A percentile compares a stretch with the other conserved stretches of the same genome.
These are phyloP conservation scores for Nephila pilipes DNA, from an alignment of 1,140 invertebrate species.

Conservation along the genomic window DNA sequence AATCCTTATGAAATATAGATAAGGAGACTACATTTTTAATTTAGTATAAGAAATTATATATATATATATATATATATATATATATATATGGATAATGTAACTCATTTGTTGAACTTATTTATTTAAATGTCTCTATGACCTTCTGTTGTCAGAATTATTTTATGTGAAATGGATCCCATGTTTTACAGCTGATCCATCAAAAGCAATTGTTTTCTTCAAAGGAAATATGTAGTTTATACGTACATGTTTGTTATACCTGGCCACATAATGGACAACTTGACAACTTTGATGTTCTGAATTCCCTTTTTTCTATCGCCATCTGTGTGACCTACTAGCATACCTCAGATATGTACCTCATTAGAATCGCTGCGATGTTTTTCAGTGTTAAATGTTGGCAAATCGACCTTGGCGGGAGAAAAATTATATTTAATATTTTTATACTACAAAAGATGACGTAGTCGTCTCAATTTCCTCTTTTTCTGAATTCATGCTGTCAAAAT, in stretches of 20 bases:
- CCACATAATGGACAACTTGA: background rate
- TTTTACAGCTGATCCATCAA: background rate
- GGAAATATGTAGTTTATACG: background rate
- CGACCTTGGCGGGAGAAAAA: background rate
- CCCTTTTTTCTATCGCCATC: background rate
- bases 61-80: too few species aligned
- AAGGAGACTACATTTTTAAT: too few species aligned
- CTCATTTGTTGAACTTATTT: background rate
- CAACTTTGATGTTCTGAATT: conserved; percentile 15
- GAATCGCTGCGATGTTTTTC: background rate
- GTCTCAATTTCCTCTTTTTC: background rate
- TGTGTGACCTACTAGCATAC: conserved; percentile 16
- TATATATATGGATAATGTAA: background rate
- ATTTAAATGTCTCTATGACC: background rate
- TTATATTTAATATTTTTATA: background rate
- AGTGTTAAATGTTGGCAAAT: background rate
- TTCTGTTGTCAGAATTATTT: conserved; percentile 8
- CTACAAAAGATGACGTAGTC: background rate
- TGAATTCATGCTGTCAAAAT: background rate
- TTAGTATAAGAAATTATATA: too few species aligned
- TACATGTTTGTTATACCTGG: background rate
- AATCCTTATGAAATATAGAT: too few species aligned
- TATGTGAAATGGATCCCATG: background rate
- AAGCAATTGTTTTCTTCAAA: background rate
- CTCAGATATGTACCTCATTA: background rate